Conservation (phyloP, 2,888 invertebrate species). For the Drosophila emarginata region DNA sequence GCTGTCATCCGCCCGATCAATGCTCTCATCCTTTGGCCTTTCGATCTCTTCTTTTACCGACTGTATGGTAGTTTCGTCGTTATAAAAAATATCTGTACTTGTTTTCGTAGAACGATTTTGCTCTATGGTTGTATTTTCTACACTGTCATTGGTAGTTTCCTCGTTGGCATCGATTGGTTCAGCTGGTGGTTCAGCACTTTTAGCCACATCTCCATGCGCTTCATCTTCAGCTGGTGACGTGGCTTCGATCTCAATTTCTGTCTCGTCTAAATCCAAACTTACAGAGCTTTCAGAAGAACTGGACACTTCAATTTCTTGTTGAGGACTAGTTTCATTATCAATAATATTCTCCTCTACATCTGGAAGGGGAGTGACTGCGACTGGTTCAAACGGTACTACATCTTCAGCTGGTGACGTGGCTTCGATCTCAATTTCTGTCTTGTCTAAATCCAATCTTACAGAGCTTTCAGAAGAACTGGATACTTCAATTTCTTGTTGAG, state of each 20-base stretch:
- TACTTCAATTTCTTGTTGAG: background rate
- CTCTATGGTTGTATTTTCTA: background rate
- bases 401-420: background rate
- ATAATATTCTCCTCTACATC: slow-evolving; percentile 45
- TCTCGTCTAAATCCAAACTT: slow-evolving; percentile 6
- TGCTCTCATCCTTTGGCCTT: slow-evolving; percentile 42
- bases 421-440: slow-evolving; percentile 20
- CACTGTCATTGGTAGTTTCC: background rate
- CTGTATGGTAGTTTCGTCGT: background rate
- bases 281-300: slow-evolving; percentile 1
- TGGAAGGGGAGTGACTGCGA: slow-evolving; percentile 18
- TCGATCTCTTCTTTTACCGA: slow-evolving; percentile 47
- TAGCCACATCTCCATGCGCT: background rate
- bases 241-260: slow-evolving; percentile 15
- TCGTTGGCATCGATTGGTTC: background rate
- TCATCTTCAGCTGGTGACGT: background rate
- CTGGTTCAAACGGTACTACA: slow-evolving; percentile 6
- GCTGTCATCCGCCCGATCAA: slow-evolving; percentile 56
- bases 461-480: slow-evolving; percentile 7
- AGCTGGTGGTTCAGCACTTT: slow-evolving; percentile 21
- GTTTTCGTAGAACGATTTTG: background rate
- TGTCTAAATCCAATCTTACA: background rate
- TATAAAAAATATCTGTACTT: background rate
- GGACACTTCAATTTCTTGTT: slow-evolving; percentile 1
- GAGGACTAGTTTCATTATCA: slow-evolving; percentile 27